These are phyloP conservation scores for Paradoxurus hermaphroditus DNA, from an alignment of 2,113 vertebrate species.

Conservation along the genomic window DNA sequence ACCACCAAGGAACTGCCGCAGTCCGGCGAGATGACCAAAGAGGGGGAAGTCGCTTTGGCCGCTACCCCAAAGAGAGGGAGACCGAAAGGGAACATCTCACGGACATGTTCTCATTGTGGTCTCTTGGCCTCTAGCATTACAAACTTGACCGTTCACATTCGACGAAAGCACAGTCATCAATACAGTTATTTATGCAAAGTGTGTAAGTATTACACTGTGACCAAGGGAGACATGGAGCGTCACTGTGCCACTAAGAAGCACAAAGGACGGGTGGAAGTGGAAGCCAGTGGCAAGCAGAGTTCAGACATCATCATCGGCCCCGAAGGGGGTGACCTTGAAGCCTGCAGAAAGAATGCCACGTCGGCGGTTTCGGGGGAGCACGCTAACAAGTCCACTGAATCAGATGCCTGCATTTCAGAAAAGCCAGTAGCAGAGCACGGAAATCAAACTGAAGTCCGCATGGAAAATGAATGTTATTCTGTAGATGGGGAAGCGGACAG, in stretches of 20 bases:
- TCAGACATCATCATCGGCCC: slow-evolving; percentile 78
- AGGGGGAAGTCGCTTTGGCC: slow-evolving; percentile 63
- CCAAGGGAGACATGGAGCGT: slow-evolving; percentile 99
- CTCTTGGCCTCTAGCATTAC: slow-evolving; percentile 95
- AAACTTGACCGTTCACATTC: slow-evolving; percentile 95
- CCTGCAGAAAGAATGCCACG: slow-evolving; percentile 57
- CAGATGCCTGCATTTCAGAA: slow-evolving; percentile 50
- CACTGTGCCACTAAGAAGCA: slow-evolving; percentile 98
- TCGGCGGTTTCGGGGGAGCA: slow-evolving; percentile 51
- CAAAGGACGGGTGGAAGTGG: slow-evolving; percentile 87
- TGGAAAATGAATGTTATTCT: slow-evolving; percentile 50
- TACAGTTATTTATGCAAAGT: slow-evolving; percentile 96
- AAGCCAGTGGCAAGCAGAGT: slow-evolving; percentile 80
- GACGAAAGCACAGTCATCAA: slow-evolving; percentile 96
- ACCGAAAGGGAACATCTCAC: slow-evolving; percentile 86
- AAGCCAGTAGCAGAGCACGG: slow-evolving; percentile 60
- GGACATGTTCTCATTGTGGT: slow-evolving; percentile 93
- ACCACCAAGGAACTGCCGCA: slow-evolving; percentile 69
- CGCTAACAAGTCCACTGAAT: slow-evolving; percentile 47
- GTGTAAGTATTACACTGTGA: slow-evolving; percentile 97
- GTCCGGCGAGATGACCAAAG: slow-evolving; percentile 52
- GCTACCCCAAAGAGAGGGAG: slow-evolving; percentile 86
- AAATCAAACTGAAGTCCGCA: slow-evolving; percentile 57
- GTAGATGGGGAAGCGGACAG: slow-evolving; percentile 48
- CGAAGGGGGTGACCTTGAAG: slow-evolving; percentile 77